Evolutionary conservation across 2,888 invertebrate species (phyloP), one percentile per base, ranked within the genome.

Genomic region (Pseudanteris insignis): DNA sequence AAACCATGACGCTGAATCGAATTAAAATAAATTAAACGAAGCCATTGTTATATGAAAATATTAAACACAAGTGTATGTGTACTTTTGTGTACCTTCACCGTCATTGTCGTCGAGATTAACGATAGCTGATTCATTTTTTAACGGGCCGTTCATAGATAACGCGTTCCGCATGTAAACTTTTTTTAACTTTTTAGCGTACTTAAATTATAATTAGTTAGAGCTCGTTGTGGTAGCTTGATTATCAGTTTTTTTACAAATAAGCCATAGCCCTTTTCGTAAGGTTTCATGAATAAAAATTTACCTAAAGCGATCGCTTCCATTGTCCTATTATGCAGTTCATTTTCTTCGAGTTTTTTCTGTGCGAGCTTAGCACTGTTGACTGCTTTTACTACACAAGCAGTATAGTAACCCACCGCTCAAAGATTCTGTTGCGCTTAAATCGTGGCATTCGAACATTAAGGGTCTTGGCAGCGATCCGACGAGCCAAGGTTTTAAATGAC

Each of bases 331-430:
- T 36, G 36, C 2, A 30, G 10, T 38, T n/a, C 10, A 7, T 8
- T 65, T 66, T 80, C 76, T 12, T 64, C 51, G 28, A 75, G 63
- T 58, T 71, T 47, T 60, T 72, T 58, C 68, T 69, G 66, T 6
- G 75, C 75, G 36, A 44, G 51, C 55, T 72, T 74, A 2, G 72
- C 68, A 41, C 75, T 67, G 58, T 74, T 75, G 7, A 75, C 68
- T 10, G 76, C 70, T 47, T 74, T 78, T 2, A 70, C 70, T 21
- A 79, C 70, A n/a, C n/a, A n/a, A n/a, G n/a, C n/a, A n/a, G n/a
- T n/a, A n/a, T n/a, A n/a, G n/a, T n/a, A n/a, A 43, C 72, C 72
- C 76, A 18, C 77, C 76, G 10, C 71, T 68, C 54, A 78, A 61
- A 28, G 72, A 65, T 0, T 77, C 80, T 1, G 65, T 32, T 1